phyloP scores from a whole-genome alignment of 2,113 vertebrate species.

The Rhodinocichla rosea region DNA sequence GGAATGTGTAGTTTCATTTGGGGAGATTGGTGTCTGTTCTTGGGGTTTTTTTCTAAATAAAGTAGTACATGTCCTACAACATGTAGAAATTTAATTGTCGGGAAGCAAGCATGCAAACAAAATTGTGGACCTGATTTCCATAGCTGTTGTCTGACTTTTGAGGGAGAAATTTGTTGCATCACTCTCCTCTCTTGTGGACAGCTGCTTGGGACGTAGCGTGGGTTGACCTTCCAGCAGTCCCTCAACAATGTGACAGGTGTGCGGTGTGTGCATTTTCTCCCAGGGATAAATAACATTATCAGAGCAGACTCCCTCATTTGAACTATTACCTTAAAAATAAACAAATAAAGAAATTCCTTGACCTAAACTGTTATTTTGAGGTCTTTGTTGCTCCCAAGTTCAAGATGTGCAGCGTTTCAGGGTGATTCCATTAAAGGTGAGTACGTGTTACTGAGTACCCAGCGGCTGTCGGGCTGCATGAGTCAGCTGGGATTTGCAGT shows the following conservation, averaged over 20 bases:
- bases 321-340: not conserved
- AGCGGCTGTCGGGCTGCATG: fast-evolving
- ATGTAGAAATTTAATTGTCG: not conserved
- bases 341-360: not conserved
- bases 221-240: not conserved
- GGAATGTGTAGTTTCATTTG: not conserved
- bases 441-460: not conserved
- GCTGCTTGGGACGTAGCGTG: fast-evolving
- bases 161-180: not conserved
- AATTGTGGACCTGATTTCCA: not conserved
- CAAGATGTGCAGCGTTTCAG: not conserved
- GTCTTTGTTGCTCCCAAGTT: not conserved
- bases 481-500: slow-evolving; percentile 12
- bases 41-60: not conserved
- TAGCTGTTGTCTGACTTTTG: not conserved
- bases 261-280: not conserved
- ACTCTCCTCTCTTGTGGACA: not conserved
- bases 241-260: not conserved
- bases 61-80: not conserved
- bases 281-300: not conserved
- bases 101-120: not conserved
- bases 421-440: not conserved
- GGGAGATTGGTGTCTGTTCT: not conserved
- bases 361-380: not conserved
- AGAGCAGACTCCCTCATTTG: not conserved